Evolutionary conservation across 1,140 invertebrate species (phyloP), one percentile per base, ranked within the genome.

Genomic region (Leptinotarsa undecemlineata): DNA sequence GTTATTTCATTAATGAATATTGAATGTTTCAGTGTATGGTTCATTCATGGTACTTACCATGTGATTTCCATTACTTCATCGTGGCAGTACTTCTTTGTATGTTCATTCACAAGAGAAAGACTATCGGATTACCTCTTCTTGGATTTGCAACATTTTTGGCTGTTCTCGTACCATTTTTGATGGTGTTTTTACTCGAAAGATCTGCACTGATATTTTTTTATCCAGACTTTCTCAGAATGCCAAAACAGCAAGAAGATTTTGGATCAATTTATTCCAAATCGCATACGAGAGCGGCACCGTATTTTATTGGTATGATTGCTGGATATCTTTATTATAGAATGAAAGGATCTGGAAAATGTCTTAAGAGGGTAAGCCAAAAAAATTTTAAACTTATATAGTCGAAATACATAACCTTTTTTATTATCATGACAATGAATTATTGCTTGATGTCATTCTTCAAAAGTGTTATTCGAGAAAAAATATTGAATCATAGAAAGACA

Each of bases 51-150:
- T 94, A 93, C 82, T 86, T 94, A 57, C 90, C 92, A 0, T 91
- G 91, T 75, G 93, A 94, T 81, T 92, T 93, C 84, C 92, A 93
- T 82, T 91, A 91, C 81, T 93, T 92, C 82, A 83, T 91, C 21
- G 78, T 92, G 0, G 88, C 90, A 0, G 85, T 91, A 3, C 76
- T 91, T 1, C 80, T 92, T 20, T 86, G 88, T 64, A 85, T 87
- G 48, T 76, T 90, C 13, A 85, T 90, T 47, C 85, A 83, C 48
- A 83, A 81, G 74, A 80, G 81, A 19, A 80, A 80, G 57, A 78
- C 75, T 81, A 68, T 72, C 51, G 83, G 74, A 78, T 78, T 72
- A 62, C 48, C 4, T n/a, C 13, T 76, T 1, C 67, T 83, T 14
- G 71, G 63, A 11, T 19, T 83, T 1, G 21, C 70, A 14, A 77